Conservation (phyloP, 2,888 invertebrate genomes). For the Andrena flavipes region DNA sequence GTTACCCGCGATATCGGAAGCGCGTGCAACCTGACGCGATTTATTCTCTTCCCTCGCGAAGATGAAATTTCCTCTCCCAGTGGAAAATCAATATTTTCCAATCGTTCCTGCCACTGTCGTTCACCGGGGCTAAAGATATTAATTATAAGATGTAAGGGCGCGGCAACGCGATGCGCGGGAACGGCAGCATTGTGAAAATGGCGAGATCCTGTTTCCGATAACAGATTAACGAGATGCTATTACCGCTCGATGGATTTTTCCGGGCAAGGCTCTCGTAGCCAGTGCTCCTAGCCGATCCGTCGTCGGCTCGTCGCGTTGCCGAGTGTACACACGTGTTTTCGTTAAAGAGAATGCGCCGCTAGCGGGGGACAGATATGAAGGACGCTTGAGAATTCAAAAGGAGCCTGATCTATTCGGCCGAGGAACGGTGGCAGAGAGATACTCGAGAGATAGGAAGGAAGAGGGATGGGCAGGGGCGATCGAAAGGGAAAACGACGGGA, state of each 20-base stretch:
- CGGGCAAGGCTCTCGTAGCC: constrained; percentile 12
- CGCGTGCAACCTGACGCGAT: constrained; percentile 1
- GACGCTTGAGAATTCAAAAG: constrained; percentile 63
- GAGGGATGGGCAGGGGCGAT: neutral
- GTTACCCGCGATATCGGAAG: constrained; percentile 24
- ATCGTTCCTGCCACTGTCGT: neutral
- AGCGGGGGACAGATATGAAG: constrained; percentile 59
- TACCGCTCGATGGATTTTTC: constrained; percentile 57
- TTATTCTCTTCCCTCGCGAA: neutral
- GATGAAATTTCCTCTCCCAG: constrained; percentile 5
- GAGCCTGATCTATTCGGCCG: constrained; percentile 55
- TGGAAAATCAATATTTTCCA: constrained; percentile 25
- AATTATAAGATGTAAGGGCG: neutral
- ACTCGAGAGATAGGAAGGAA: constrained; percentile 25
- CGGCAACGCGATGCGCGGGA: neutral
- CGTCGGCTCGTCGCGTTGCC: constrained; percentile 29
- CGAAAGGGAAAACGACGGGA: constrained; percentile 11
- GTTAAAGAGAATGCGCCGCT: constrained; percentile 50
- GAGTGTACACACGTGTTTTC: constrained; percentile 53
- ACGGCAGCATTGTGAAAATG: constrained; percentile 3
- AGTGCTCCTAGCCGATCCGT: constrained; percentile 10
- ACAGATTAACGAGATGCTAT: constrained; percentile 60
- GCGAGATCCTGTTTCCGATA: constrained; percentile 26
- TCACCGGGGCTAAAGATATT: neutral
- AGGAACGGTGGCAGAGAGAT: constrained; percentile 20